A percentile compares a stretch with the other conserved stretches of the same genome.
phyloP scores from a whole-genome alignment of 53 echinoderm and acorn worm species.

The Henricia sp. region DNA sequence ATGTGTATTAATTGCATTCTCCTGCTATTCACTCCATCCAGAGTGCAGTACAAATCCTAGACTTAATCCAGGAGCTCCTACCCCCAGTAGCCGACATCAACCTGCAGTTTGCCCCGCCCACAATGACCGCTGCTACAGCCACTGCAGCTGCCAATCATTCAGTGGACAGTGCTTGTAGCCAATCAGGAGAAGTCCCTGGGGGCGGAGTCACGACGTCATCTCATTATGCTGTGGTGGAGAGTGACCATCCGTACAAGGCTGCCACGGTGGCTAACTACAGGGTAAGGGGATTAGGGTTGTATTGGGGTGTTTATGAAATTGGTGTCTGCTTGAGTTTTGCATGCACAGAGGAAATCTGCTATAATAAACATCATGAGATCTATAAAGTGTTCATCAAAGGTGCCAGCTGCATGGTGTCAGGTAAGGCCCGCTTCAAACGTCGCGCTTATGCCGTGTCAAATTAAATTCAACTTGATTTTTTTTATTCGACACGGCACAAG shows the following conservation, averaged over 20 bases:
- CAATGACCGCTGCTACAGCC: conserved; percentile 50
- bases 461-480: no score
- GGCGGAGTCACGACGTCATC: conserved; percentile 83
- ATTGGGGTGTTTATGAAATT: no score
- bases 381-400: no score
- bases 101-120: conserved; percentile 76
- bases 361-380: no score
- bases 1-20: no score
- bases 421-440: no score
- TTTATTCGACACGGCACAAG: no score
- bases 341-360: no score
- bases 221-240: conserved; percentile 89
- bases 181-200: conserved; percentile 64
- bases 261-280: conserved; percentile 90
- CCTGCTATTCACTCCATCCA: no score
- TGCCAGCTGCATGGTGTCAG: no score
- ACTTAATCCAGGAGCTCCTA: conserved; percentile 84
- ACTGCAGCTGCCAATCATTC: conserved; percentile 69
- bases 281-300: conserved; percentile 41
- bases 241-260: conserved; percentile 93
- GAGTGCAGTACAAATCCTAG: conserved; percentile 96
- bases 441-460: no score
- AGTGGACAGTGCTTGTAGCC: conserved; percentile 63
- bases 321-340: no score
- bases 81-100: conserved; percentile 91